Conservation (phyloP, 2,797 vertebrate genomes). For the Discoglossus pictus region DNA sequence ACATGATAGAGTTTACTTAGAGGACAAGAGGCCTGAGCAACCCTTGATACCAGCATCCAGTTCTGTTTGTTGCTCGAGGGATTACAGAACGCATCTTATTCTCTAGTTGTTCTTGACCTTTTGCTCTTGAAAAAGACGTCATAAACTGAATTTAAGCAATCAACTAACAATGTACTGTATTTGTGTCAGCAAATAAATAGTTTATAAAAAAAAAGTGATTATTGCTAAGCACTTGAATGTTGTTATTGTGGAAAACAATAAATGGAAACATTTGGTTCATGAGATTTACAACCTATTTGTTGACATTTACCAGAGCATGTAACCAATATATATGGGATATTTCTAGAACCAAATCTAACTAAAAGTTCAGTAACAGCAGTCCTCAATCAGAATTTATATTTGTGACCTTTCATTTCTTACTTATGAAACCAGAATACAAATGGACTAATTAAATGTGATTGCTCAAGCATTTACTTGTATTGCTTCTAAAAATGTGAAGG, state of each 20-base stretch:
- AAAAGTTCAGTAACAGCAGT: slow-evolving; percentile 26
- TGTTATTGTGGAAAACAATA: slow-evolving; percentile 17
- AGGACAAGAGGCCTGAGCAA: too few relatives aligned
- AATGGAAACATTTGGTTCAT: slow-evolving; percentile 30
- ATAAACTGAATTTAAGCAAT: slow-evolving; percentile 14
- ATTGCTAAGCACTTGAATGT: slow-evolving; percentile 10
- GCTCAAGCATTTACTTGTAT: too few relatives aligned
- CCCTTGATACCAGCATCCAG: too few relatives aligned
- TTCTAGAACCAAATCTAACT: slow-evolving; percentile 15
- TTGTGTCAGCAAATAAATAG: slow-evolving; percentile 29
- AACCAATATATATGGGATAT: slow-evolving; percentile 1
- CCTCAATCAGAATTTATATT: slow-evolving; percentile 8
- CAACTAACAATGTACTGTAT: slow-evolving; percentile 29
- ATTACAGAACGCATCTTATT: too few relatives aligned
- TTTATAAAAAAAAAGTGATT: slow-evolving; percentile 30
- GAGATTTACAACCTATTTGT: slow-evolving; percentile 26
- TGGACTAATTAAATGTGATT: neutral
- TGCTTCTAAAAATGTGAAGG: too few relatives aligned
- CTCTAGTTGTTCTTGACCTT: too few relatives aligned
- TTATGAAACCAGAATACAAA: slow-evolving; percentile 4
- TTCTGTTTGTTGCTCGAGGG: too few relatives aligned
- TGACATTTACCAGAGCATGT: slow-evolving; percentile 35
- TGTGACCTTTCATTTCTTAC: slow-evolving; percentile 14
- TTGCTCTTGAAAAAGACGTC: slow-evolving; percentile 22
- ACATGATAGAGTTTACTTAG: too few relatives aligned